phyloP scores from a whole-genome alignment of 2,797 vertebrate species.

The Characodon lateralis region DNA sequence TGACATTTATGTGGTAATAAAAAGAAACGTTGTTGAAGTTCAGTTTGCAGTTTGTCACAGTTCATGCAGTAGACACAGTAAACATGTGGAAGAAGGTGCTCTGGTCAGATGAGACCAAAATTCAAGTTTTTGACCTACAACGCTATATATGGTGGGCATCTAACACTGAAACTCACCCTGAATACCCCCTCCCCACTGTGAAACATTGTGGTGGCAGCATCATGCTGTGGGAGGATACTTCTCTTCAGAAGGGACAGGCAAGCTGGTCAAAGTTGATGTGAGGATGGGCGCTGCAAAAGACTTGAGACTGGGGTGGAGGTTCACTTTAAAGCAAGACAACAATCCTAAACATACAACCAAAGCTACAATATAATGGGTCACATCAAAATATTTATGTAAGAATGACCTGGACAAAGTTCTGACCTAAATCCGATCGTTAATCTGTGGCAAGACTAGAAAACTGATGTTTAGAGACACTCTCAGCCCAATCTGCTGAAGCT shows the following conservation, averaged over 20 bases:
- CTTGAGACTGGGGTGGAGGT: neutral
- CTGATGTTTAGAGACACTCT: neutral
- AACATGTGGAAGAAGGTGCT: too few relatives aligned
- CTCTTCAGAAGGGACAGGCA: neutral
- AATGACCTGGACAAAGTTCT: neutral
- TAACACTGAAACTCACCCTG: too few relatives aligned
- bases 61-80: too few relatives aligned
- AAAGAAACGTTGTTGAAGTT: neutral
- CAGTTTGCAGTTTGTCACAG: neutral
- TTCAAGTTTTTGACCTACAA: too few relatives aligned
- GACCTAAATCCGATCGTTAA: neutral
- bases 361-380: neutral
- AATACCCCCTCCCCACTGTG: too few relatives aligned
- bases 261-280: neutral
- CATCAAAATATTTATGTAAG: neutral
- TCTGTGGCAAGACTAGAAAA: neutral
- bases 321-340: neutral
- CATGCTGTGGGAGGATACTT: neutral
- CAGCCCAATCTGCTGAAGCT: neutral
- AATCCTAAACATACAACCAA: neutral
- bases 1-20: neutral
- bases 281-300: neutral
- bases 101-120: neutral
- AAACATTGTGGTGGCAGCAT: conserved; percentile 2
- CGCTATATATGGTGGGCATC: too few relatives aligned